Conservation (phyloP, 2,888 invertebrate species). For the Tromatobia lineatoria region DNA sequence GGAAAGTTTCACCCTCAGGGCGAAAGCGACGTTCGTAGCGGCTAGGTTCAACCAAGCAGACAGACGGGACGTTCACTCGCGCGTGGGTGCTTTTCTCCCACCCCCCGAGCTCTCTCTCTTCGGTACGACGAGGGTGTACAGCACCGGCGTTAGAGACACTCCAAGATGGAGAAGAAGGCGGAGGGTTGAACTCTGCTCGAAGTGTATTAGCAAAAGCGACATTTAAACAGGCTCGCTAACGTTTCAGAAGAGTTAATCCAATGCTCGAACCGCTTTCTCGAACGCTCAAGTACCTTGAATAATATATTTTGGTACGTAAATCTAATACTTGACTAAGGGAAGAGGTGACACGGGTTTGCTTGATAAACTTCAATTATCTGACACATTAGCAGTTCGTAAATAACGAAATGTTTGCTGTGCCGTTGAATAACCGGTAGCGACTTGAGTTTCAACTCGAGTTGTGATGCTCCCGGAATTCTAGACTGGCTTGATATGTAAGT, state of each 20-base stretch:
- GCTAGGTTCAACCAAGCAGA: constrained; percentile 65
- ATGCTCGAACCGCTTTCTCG: constrained; percentile 51
- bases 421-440: background rate
- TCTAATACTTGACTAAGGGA: background rate
- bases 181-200: constrained; percentile 49
- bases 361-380: constrained; percentile 25
- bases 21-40: constrained; percentile 57
- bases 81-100: constrained; percentile 3
- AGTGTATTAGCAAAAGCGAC: constrained; percentile 65
- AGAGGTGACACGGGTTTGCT: background rate
- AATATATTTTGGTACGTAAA: constrained; percentile 26
- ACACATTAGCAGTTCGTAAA: constrained; percentile 28
- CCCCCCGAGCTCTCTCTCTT: constrained; percentile 51
- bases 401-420: constrained; percentile 17
- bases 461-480: background rate
- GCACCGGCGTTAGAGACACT: constrained; percentile 43
- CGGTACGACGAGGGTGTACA: constrained; percentile 48
- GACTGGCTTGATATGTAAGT: background rate
- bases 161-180: constrained; percentile 51
- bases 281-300: constrained; percentile 39
- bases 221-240: constrained; percentile 64
- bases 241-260: constrained; percentile 64
- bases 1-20: constrained; percentile 67
- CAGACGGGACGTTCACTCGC: constrained; percentile 62
- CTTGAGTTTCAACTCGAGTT: background rate